phyloP scores from a whole-genome alignment of 2,113 vertebrate species.

The Brachirus orientalis region DNA sequence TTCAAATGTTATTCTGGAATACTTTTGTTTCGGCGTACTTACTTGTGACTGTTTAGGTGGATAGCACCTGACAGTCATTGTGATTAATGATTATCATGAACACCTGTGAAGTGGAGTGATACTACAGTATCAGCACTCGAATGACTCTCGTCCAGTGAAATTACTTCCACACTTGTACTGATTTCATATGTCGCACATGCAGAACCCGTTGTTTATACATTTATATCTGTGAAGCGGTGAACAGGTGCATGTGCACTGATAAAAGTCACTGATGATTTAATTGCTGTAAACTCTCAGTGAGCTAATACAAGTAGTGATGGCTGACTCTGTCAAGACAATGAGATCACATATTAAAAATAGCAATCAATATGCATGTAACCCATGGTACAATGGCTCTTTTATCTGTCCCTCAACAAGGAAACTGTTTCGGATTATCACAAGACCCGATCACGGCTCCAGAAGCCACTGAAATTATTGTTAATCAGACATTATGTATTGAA shows the following conservation, averaged over 20 bases:
- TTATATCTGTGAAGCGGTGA: background rate
- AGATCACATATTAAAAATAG: conserved; percentile 5
- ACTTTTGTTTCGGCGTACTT: too few relatives aligned
- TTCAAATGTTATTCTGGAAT: too few relatives aligned
- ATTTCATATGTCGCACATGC: background rate
- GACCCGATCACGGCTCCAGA: background rate
- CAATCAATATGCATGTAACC: conserved; percentile 12
- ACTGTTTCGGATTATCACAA: background rate
- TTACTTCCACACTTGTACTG: background rate
- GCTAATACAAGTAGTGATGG: background rate
- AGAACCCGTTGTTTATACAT: background rate
- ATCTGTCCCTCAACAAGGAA: background rate
- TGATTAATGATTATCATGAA: too few relatives aligned
- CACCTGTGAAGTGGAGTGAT: too few relatives aligned
- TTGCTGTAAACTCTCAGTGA: conserved; percentile 7
- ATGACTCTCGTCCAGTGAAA: too few relatives aligned
- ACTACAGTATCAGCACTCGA: too few relatives aligned
- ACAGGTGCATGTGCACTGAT: background rate
- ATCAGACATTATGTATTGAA: background rate
- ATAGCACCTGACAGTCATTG: too few relatives aligned
- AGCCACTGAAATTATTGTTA: background rate
- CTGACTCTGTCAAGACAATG: conserved; percentile 7
- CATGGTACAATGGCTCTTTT: background rate
- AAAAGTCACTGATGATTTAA: background rate
- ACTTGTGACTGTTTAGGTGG: too few relatives aligned